A percentile compares a stretch with the other conserved stretches of the same genome.
These are phyloP conservation scores for Pedicia rivosa DNA, from an alignment of 2,888 invertebrate species.

Conservation along the genomic window DNA sequence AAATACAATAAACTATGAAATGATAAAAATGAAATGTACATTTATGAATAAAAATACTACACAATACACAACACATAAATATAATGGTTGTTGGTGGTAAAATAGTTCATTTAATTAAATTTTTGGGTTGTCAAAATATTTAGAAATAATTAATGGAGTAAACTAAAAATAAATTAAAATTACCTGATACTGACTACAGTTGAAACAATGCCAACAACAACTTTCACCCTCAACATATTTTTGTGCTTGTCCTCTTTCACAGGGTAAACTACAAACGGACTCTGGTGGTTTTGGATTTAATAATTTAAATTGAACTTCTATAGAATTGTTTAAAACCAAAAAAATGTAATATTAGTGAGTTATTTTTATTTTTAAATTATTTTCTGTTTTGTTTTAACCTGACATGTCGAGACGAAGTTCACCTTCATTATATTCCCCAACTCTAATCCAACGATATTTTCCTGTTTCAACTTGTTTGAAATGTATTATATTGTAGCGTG, in stretches of 20 bases:
- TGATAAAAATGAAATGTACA: no score
- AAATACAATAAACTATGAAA: no score
- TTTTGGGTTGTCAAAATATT: no score
- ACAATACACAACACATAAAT: no score
- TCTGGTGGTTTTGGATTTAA: constrained; percentile 64
- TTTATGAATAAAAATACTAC: no score
- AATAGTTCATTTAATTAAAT: no score
- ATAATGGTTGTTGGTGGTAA: no score
- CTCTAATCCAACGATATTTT: constrained; percentile 68
- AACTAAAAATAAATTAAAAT: constrained; percentile 8
- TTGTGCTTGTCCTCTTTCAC: constrained; percentile 77
- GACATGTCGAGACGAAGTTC: constrained; percentile 62
- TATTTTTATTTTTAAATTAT: background rate
- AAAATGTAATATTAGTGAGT: background rate
- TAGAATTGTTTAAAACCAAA: no score
- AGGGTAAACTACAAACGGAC: constrained; percentile 82
- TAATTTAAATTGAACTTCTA: constrained; percentile 73
- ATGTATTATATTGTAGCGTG: constrained; percentile 89
- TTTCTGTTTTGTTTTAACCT: constrained; percentile 35
- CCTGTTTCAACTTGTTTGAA: constrained; percentile 68
- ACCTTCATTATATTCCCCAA: constrained; percentile 76
- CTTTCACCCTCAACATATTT: constrained; percentile 85
- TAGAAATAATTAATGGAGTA: background rate
- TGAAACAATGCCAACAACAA: constrained; percentile 90
- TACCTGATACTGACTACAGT: constrained; percentile 76